phyloP scores from a whole-genome alignment of 2,888 invertebrate genomes.

The Caenorhabditis macrosperma region DNA sequence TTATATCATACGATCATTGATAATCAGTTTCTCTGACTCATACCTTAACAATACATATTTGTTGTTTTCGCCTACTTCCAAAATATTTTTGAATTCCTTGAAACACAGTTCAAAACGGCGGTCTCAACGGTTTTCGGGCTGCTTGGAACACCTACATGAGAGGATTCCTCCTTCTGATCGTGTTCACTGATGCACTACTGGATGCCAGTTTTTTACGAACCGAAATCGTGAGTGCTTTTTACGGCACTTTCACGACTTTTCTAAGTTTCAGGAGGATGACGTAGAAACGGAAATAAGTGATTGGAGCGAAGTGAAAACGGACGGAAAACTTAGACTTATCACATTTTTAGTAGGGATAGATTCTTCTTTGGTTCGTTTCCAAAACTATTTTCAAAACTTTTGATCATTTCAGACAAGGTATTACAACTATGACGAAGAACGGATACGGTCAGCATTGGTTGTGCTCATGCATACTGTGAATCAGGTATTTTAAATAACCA shows the following conservation, averaged over 20 bases:
- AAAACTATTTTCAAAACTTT: neutral
- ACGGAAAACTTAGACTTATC: slow-evolving; percentile 46
- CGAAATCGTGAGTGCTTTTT: slow-evolving; percentile 33
- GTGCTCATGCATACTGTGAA: slow-evolving; percentile 66
- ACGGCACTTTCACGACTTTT: too few species aligned
- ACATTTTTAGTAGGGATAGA: slow-evolving; percentile 62
- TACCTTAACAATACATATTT: neutral
- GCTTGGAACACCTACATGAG: slow-evolving; percentile 21
- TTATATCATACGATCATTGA: slow-evolving; percentile 15
- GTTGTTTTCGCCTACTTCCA: slow-evolving; percentile 2
- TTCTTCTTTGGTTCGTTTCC: slow-evolving; percentile 55
- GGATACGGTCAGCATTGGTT: slow-evolving; percentile 50
- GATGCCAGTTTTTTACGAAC: slow-evolving; percentile 46
- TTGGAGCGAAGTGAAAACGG: slow-evolving; percentile 60
- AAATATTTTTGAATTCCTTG: too few species aligned
- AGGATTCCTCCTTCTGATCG: slow-evolving; percentile 20
- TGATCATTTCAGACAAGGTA: slow-evolving; percentile 64
- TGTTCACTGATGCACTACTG: neutral
- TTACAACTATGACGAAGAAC: slow-evolving; percentile 58
- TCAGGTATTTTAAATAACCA: too few species aligned
- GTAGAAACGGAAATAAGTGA: slow-evolving; percentile 56
- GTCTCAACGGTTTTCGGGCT: slow-evolving; percentile 21
- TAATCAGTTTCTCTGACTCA: slow-evolving; percentile 39
- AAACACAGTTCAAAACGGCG: slow-evolving; percentile 43
- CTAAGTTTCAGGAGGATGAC: slow-evolving; percentile 46